Evolutionary conservation across 2,113 vertebrate genomes (phyloP).

Genomic region (Pan paniscus): DNA sequence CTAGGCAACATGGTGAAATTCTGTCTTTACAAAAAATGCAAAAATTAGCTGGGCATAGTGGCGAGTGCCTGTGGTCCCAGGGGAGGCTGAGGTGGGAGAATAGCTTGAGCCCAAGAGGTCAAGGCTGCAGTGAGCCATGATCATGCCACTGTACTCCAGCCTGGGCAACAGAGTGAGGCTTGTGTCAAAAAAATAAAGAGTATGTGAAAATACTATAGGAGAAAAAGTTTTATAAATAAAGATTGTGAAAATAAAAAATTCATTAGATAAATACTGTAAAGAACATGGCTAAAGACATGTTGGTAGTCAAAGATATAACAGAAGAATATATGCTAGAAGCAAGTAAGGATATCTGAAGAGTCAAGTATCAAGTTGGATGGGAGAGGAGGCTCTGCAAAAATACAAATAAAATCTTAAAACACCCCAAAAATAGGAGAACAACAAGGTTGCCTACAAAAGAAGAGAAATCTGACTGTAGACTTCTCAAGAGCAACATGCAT

Average conservation of each 20-base stretch:
- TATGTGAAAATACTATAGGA: neutral
- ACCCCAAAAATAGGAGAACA: neutral
- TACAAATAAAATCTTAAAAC: neutral
- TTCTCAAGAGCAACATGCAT: no score
- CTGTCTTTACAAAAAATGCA: no score
- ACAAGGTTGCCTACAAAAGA: no score
- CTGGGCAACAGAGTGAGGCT: no score
- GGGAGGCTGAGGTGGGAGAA: no score
- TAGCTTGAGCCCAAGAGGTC: no score
- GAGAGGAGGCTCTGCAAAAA: neutral
- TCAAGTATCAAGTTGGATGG: neutral
- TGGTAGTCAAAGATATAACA: neutral
- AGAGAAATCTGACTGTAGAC: no score
- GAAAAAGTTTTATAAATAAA: neutral
- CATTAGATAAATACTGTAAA: neutral
- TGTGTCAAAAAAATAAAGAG: neutral
- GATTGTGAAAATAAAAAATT: neutral
- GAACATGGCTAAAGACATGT: neutral
- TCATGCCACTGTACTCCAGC: no score
- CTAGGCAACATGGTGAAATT: no score
- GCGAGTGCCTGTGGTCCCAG: no score
- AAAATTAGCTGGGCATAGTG: no score
- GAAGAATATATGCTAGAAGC: neutral
- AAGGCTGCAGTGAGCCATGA: no score
- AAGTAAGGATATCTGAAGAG: neutral